Evolutionary conservation across 2,113 vertebrate genomes (phyloP), one percentile per base, ranked within the genome.

Genomic region (Colinus virginianus): DNA sequence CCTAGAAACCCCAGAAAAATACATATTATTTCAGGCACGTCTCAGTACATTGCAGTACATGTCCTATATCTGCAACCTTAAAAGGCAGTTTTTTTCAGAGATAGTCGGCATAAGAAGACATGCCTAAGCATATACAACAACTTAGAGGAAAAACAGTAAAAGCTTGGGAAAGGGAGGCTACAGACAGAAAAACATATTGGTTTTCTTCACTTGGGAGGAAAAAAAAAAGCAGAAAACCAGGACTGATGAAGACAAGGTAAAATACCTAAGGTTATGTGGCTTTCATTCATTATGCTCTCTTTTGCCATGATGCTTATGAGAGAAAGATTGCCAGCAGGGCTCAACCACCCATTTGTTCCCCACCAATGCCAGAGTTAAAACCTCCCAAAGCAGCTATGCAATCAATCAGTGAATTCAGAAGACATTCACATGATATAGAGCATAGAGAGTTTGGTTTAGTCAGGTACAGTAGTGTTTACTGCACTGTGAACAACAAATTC

Each of bases 81-180:
- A 87, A 89, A 72, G 7, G 6, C 7, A 34, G 71, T 51, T 55
- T 11, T 11, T 30, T 75, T 53, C 59, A 64, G 67, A 68, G n/a
- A 30, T 32, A 46, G 34, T 18, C 6, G 34, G 18, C 40, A 38
- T 77, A 53, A 26, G 30, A 6, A 42, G 16, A 20, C 2, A 1
- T 0, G 0, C 32, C 61, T 42, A 62, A 80, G 18, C 8, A 32
- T 2, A 7, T 13, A 18, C 40, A 30, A 14, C 0, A 1, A 42
- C 13, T 38, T 34, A 43, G 9, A 64, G 28, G 40, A 58, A 32
- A 46, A 87, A 4, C 25, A 59, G 25, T 13, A 12, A 0, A 23
- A 20, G 6, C 34, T 6, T 49, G 28, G 13, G 40, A 85, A 43
- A 4, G 6, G 25, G 3, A 58, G 5, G 36, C 13, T 55, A 34